A percentile compares a stretch with the other conserved stretches of the same genome.
These are phyloP conservation scores for Heliangelus exortis DNA, from an alignment of 2,797 vertebrate genomes.

Conservation along the genomic window DNA sequence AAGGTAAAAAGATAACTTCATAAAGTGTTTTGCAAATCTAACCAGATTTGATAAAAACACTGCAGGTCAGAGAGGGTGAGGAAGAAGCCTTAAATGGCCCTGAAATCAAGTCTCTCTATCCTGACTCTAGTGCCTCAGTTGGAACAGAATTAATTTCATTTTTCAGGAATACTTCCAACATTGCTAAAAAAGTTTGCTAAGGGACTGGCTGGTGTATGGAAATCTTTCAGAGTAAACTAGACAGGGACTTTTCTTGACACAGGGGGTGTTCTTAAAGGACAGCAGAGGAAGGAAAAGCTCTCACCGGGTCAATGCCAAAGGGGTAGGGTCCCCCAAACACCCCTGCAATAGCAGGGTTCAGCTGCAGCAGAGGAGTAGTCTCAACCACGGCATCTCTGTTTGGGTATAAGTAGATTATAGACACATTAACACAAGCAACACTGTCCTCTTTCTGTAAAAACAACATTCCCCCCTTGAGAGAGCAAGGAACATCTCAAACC, in stretches of 20 bases:
- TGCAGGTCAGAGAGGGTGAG: not conserved
- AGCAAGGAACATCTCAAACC: not conserved
- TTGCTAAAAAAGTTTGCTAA: not conserved
- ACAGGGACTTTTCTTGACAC: not conserved
- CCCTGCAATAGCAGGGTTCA: conserved; percentile 86
- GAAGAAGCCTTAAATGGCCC: not conserved
- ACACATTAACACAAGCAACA: not conserved
- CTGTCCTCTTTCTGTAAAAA: not conserved
- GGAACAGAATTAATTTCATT: not conserved
- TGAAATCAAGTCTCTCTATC: not conserved
- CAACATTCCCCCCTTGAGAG: not conserved
- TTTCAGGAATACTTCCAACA: not conserved
- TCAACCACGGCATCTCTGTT: conserved; percentile 81
- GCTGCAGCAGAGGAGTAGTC: conserved; percentile 82
- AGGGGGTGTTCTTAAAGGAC: not conserved
- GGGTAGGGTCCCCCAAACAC: conserved; percentile 95
- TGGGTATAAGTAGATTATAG: not conserved
- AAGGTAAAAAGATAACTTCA: not conserved
- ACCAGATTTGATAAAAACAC: not conserved
- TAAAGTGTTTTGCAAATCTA: not conserved
- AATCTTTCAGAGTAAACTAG: not conserved
- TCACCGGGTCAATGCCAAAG: conserved; percentile 96
- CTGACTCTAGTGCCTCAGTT: not conserved
- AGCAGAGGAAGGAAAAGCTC: not conserved
- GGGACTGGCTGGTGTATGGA: not conserved